phyloP scores from a whole-genome alignment of 2,888 invertebrate genomes.

The Furcula furcula region DNA sequence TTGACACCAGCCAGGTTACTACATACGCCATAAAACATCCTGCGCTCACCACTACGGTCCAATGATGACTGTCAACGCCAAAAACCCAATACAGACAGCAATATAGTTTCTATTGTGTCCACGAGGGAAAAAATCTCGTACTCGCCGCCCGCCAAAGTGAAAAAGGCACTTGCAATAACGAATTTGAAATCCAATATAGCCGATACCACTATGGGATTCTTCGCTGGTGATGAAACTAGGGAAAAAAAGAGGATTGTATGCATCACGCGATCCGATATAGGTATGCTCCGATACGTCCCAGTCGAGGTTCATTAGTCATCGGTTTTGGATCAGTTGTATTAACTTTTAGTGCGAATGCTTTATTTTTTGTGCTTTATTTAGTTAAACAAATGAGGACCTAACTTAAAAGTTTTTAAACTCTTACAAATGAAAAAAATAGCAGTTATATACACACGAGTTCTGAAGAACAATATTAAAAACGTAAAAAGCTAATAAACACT shows the following conservation, averaged over 20 bases:
- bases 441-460: too few species aligned
- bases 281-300: background rate
- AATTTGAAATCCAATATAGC: slow-evolving; percentile 3
- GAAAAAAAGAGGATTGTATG: background rate
- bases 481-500: too few species aligned
- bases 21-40: slow-evolving; percentile 2
- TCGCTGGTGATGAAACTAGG: background rate
- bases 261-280: background rate
- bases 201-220: slow-evolving; percentile 1
- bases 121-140: slow-evolving; percentile 1
- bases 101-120: slow-evolving; percentile 2
- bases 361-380: too few species aligned
- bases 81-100: slow-evolving; percentile 1
- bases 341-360: too few species aligned
- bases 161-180: slow-evolving; percentile 3
- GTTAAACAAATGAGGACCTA: too few species aligned
- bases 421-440: too few species aligned
- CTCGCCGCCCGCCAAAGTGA: background rate
- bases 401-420: too few species aligned
- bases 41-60: background rate
- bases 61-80: slow-evolving; percentile 2
- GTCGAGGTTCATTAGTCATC: background rate
- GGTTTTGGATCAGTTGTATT: too few species aligned
- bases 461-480: too few species aligned
- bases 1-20: background rate